A percentile compares a stretch with the other conserved stretches of the same genome.
Conservation (phyloP, 1,140 invertebrate species). For the Polypedilum vanderplanki region DNA sequence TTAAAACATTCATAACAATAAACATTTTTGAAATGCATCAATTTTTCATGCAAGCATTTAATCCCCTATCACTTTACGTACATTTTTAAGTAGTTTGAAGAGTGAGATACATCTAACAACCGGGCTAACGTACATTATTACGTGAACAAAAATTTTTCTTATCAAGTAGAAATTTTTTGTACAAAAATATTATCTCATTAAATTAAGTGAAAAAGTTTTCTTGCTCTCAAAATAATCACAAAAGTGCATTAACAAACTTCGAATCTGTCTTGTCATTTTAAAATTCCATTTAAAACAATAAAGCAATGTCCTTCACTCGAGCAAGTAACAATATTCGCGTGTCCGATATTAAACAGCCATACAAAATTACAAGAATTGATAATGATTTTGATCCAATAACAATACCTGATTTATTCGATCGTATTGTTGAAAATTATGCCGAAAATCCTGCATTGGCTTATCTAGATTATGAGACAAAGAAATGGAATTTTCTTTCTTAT, state of each 20-base stretch:
- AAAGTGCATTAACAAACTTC: neutral
- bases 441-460: conserved; percentile 61
- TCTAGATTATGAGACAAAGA: conserved; percentile 48
- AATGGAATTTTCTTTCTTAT: conserved; percentile 44
- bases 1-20: neutral
- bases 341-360: neutral
- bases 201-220: neutral
- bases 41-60: no score
- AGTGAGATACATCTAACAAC: no score
- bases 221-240: neutral
- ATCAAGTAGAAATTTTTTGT: no score
- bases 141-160: neutral
- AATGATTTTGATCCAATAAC: conserved; percentile 56
- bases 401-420: conserved; percentile 62
- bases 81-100: no score
- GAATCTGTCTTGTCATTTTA: neutral
- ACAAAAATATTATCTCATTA: neutral
- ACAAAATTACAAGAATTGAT: conserved; percentile 4
- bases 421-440: conserved; percentile 57
- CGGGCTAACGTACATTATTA: neutral
- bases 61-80: neutral
- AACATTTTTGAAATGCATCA: no score
- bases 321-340: neutral
- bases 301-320: neutral
- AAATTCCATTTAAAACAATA: neutral